phyloP scores from a whole-genome alignment of 2,888 invertebrate genomes.

The Ditylenchus weischeri region DNA sequence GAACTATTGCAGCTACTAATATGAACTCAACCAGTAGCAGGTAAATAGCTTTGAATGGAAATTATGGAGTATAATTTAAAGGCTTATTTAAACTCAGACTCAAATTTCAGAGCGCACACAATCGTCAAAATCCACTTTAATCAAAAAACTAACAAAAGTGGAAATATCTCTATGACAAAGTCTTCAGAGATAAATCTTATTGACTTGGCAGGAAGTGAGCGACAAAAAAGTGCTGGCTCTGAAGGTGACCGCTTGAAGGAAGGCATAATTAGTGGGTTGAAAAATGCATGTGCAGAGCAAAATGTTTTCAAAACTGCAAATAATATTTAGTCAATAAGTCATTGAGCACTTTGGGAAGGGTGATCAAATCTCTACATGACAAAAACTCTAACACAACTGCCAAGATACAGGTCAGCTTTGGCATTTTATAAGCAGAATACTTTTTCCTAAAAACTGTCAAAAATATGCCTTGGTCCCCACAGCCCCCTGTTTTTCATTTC shows the following conservation, averaged over 20 bases:
- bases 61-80: slow-evolving; percentile 15
- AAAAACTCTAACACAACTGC: slow-evolving; percentile 47
- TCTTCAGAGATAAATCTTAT: slow-evolving; percentile 65
- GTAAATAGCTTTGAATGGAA: slow-evolving; percentile 11
- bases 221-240: slow-evolving; percentile 64
- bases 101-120: slow-evolving; percentile 63
- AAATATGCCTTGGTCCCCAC: too few relatives aligned
- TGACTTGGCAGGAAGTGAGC: slow-evolving; percentile 66
- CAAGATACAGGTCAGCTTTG: slow-evolving; percentile 11
- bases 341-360: slow-evolving; percentile 64
- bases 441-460: too few relatives aligned
- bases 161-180: slow-evolving; percentile 62
- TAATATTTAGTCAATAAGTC: slow-evolving; percentile 63
- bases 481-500: too few relatives aligned
- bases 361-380: slow-evolving; percentile 60
- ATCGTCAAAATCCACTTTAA: slow-evolving; percentile 65
- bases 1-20: slow-evolving; percentile 66
- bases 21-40: slow-evolving; percentile 66
- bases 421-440: not conserved
- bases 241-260: slow-evolving; percentile 66
- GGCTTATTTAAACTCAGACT: not conserved
- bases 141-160: slow-evolving; percentile 62
- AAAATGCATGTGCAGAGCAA: not conserved
- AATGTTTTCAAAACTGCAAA: not conserved
- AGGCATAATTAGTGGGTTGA: slow-evolving; percentile 59